Evolutionary conservation across 2,113 vertebrate genomes (phyloP).

Genomic region (Carlito syrichta): DNA sequence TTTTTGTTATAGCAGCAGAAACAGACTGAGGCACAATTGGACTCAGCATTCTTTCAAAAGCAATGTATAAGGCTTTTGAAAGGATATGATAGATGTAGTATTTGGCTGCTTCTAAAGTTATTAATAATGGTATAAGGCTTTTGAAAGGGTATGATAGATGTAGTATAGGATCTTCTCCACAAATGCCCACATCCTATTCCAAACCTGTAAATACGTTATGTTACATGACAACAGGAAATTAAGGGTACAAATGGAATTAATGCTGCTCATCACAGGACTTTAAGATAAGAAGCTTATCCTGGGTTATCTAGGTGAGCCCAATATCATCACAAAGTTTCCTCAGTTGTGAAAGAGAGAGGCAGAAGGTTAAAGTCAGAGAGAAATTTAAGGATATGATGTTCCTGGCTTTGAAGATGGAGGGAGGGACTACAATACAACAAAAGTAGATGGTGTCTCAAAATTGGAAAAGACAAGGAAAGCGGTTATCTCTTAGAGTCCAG

Average conservation of each 20-base stretch:
- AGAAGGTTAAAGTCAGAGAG: background rate
- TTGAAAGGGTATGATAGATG: background rate
- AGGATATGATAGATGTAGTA: background rate
- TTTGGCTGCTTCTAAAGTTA: background rate
- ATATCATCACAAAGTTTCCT: background rate
- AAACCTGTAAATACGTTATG: background rate
- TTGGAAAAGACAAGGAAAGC: background rate
- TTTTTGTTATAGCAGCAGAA: background rate
- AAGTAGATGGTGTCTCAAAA: background rate
- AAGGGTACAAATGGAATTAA: background rate
- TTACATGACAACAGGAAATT: background rate
- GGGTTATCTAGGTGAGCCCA: background rate
- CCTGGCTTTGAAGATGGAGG: background rate
- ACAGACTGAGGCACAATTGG: background rate
- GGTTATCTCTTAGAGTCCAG: background rate
- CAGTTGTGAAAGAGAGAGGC: background rate
- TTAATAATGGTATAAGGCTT: background rate
- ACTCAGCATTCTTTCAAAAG: background rate
- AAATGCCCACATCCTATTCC: background rate
- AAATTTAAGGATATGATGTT: background rate
- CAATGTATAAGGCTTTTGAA: background rate
- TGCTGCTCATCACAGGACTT: background rate
- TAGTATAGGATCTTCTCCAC: background rate
- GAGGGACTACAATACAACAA: background rate
- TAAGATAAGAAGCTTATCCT: background rate